Evolutionary conservation across 2,797 vertebrate species (phyloP).

Genomic region (Enteromius mattozi): DNA sequence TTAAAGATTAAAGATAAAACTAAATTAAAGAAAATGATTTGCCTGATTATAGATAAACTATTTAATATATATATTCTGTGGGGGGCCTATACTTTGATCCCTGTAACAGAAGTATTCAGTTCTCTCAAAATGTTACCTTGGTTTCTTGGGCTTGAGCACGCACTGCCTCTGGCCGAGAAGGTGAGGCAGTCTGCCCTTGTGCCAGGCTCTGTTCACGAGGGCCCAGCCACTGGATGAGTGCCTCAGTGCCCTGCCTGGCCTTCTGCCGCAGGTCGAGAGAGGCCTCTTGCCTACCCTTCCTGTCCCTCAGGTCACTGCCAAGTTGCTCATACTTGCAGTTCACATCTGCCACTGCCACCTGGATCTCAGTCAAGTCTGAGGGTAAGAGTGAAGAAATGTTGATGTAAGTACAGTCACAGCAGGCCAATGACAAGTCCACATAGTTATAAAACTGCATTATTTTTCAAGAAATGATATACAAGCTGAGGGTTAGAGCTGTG

Average conservation of each 20-base stretch:
- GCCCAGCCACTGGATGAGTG: conserved; percentile 86
- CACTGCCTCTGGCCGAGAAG: conserved; percentile 86
- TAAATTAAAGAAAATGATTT: neutral
- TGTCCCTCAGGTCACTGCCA: conserved; percentile 80
- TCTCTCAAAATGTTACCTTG: conserved; percentile 80
- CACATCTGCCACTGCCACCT: conserved; percentile 90
- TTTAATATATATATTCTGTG: neutral
- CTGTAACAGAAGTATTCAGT: neutral
- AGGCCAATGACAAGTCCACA: conserved; percentile 55
- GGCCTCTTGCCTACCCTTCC: conserved; percentile 77
- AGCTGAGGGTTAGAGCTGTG: neutral
- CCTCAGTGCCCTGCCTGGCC: conserved; percentile 79
- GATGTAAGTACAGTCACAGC: neutral
- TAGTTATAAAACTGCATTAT: neutral
- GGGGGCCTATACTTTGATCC: neutral
- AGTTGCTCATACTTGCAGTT: conserved; percentile 84
- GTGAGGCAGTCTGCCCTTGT: conserved; percentile 79
- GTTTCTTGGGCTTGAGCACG: conserved; percentile 91
- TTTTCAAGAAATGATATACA: neutral
- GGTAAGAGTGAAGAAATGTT: conserved; percentile 21
- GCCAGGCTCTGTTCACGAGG: conserved; percentile 83
- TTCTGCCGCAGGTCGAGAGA: conserved; percentile 82
- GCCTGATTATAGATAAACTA: neutral
- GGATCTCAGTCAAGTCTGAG: conserved; percentile 94
- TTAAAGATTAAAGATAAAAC: neutral